These are phyloP conservation scores for Cerastis rubricosa DNA, from an alignment of 2,888 invertebrate genomes.

Conservation along the genomic window DNA sequence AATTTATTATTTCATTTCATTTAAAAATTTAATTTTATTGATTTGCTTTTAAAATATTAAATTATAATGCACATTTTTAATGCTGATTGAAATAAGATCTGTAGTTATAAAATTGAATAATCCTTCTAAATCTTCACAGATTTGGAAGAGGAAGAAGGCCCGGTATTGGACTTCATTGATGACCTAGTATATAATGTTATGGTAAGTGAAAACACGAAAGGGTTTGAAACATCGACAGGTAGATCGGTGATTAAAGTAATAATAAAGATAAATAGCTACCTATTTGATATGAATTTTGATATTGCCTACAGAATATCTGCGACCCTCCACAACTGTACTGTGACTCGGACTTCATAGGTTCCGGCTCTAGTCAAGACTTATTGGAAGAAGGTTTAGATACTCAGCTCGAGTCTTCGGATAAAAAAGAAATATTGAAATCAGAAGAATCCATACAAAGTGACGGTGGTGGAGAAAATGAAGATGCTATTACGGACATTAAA, in stretches of 20 bases:
- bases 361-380: conserved; percentile 8
- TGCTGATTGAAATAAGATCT: not conserved
- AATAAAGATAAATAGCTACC: not conserved
- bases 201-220: conserved; percentile 70
- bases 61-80: not conserved
- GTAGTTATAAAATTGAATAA: not conserved
- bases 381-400: conserved; percentile 20
- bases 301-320: conserved; percentile 65
- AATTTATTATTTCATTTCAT: not conserved
- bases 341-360: not conserved
- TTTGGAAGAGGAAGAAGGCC: conserved; percentile 84
- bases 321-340: conserved; percentile 33
- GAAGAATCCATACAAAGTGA: not conserved
- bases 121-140: conserved; percentile 71
- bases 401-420: not conserved
- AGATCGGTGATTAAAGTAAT: not conserved
- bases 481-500: not conserved
- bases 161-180: conserved; percentile 82
- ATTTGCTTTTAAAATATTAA: not conserved
- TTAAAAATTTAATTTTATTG: not conserved
- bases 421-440: conserved; percentile 5
- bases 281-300: conserved; percentile 9
- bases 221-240: not conserved
- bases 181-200: conserved; percentile 76
- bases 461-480: not conserved